Base-by-base conservation (phyloP, 2,888 invertebrate genomes). In the Osmoderma eremita region DNA sequence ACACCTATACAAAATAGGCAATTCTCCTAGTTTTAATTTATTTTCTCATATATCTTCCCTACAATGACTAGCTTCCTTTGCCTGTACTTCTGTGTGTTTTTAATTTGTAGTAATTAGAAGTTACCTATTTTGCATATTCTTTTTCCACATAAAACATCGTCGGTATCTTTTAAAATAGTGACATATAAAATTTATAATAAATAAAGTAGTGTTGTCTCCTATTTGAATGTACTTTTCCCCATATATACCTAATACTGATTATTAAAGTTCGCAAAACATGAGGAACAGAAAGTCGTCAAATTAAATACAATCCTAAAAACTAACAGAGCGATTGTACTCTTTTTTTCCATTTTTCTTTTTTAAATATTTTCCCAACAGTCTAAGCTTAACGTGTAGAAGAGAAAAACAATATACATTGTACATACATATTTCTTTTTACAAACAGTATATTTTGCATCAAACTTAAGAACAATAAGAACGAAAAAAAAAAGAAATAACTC, bases 131-230 rank as follows among this genome's bases (percentile, higher is more conserved):
- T 63, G 63, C 51, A 51, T 51, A 63, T 51, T 42, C 50, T 50
- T 13, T 17, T 63, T 63, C 30, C 51, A 51, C 50, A 63, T 56
- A 65, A 65, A 65, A 65, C 22, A 58, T 53, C n/a, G n/a, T n/a
- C 54, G 18, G 45, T 68, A 56, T 54, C n/a, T 30, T 68, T 58
- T 64, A 67, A 68, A 68, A 58, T 58, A 58, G 58, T 45, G 58
- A 58, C 45, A 58, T 58, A 58, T 58, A 58, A 58, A 58, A 58
- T 58, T 58, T 58, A 58, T 45, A 58, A 42, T 58, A 58, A 75
- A 74, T 75, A 72, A 79, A 81, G 80, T 78, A 78, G 78, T 77
- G n/a, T 77, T 78, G 79, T 78, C 77, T 79, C 38, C 77, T 78
- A 76, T 75, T n/a, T 68, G 67, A 70, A 75, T 77, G 75, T 58